These are phyloP conservation scores for Melitaea cinxia DNA, from an alignment of 1,140 invertebrate species.

Conservation along the genomic window DNA sequence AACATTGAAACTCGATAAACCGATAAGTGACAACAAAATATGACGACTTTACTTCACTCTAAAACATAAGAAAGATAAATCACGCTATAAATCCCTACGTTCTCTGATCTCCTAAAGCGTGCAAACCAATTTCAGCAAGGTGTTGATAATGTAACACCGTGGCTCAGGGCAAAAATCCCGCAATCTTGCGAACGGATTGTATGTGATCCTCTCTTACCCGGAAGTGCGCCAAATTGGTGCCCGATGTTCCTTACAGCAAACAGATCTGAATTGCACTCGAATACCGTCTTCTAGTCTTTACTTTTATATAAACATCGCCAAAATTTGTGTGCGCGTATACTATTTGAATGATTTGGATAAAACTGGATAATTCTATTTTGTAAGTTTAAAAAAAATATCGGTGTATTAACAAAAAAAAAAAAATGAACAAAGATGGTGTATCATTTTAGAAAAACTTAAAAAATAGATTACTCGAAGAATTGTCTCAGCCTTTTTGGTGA, in stretches of 20 bases:
- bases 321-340: not conserved
- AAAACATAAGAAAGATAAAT: not conserved
- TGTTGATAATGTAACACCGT: slow-evolving; percentile 19
- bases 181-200: slow-evolving; percentile 14
- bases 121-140: slow-evolving; percentile 13
- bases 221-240: slow-evolving; percentile 12
- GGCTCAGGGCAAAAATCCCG: slow-evolving; percentile 12
- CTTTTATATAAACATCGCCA: not conserved
- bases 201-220: slow-evolving; percentile 2
- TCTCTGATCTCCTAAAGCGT: slow-evolving; percentile 13
- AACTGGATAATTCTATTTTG: no score
- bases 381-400: no score
- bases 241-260: not conserved
- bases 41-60: not conserved
- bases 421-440: no score
- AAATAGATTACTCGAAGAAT: no score
- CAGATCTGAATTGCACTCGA: slow-evolving; percentile 1
- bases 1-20: no score
- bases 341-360: no score
- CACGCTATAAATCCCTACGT: not conserved
- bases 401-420: no score
- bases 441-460: no score
- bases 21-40: not conserved
- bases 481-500: no score
- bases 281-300: not conserved